phyloP scores from a whole-genome alignment of 2,888 invertebrate genomes.

The Cremastinae sp. region DNA sequence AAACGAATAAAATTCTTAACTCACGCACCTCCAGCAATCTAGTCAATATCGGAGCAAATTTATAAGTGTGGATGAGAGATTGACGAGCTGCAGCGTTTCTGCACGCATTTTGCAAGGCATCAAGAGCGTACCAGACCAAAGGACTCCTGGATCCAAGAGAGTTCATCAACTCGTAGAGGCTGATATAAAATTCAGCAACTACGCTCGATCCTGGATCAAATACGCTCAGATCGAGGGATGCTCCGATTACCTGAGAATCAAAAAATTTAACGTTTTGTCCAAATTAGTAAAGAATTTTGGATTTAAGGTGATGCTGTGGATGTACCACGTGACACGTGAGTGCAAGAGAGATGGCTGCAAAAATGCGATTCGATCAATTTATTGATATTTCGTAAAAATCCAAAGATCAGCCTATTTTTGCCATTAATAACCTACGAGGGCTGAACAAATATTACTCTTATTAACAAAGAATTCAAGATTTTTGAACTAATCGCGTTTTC shows the following conservation, averaged over 20 bases:
- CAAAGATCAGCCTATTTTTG: too few species aligned
- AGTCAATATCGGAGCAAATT: conserved; percentile 86
- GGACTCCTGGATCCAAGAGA: conserved; percentile 82
- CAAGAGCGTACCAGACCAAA: conserved; percentile 85
- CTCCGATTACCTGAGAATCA: conserved; percentile 83
- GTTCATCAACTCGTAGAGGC: conserved; percentile 85
- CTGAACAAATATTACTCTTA: too few species aligned
- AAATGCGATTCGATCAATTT: neutral
- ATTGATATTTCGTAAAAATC: too few species aligned
- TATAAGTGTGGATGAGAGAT: conserved; percentile 86
- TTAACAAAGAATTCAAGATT: too few species aligned
- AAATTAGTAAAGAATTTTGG: too few species aligned
- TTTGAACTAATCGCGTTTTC: too few species aligned
- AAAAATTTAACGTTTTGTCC: neutral
- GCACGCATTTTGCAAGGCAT: conserved; percentile 85
- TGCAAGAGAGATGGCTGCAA: neutral
- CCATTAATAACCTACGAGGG: too few species aligned
- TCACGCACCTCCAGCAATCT: conserved; percentile 82
- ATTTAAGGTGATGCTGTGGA: too few species aligned
- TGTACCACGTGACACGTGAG: too few species aligned
- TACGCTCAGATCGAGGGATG: conserved; percentile 84
- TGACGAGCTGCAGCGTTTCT: conserved; percentile 84
- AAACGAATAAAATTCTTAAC: neutral
- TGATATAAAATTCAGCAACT: conserved; percentile 86
- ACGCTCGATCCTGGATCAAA: conserved; percentile 86